Evolutionary conservation across 1,140 invertebrate genomes (phyloP), one percentile per base, ranked within the genome.

Genomic region (Drosophila murphyi): DNA sequence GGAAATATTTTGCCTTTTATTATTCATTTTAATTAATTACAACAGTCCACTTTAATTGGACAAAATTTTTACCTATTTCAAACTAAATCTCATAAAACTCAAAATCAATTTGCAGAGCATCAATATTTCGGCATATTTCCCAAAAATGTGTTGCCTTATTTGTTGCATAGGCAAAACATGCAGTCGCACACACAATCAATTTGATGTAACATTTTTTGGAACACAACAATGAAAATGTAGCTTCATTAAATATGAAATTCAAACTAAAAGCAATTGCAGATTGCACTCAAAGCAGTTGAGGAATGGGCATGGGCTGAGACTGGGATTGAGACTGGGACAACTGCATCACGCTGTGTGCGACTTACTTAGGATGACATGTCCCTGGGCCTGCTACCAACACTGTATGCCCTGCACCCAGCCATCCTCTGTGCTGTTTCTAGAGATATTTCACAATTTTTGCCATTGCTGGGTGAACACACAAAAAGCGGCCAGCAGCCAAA

Each of bases 191-290:
- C 62, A 67, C 63, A 77, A 73, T 77, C 75, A 76, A 76, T 78
- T 78, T 72, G 59, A 67, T 78, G 72, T 75, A 55, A 71, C 70
- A 67, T 75, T 71, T 70, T 80, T 85, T 64, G 78, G 71, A 81
- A 78, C 82, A 77, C 72, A 56, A 78, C 80, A 55, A 71, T 80
- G 50, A 20, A 80, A 80, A 78, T 86, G 82, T 55, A 63, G 80
- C 80, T 88, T 88, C 85, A 88, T 88, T 88, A 88, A 88, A 88
- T 80, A 82, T 80, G 75, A 76, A 79, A 77, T 76, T 80, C 82
- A 54, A 87, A 78, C 82, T 80, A 85, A 79, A 85, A 87, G 82
- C 73, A 52, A 86, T 64, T 57, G 70, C 67, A 86, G 80, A 76
- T 76, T 72, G 83, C 62, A 70, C 48, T 57, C 69, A 43, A 52